Percentiles rank a stretch among this genome's conserved stretches.
Evolutionary conservation across 2,113 vertebrate species (phyloP).

Genomic region (Rhabdomys dilectus): DNA sequence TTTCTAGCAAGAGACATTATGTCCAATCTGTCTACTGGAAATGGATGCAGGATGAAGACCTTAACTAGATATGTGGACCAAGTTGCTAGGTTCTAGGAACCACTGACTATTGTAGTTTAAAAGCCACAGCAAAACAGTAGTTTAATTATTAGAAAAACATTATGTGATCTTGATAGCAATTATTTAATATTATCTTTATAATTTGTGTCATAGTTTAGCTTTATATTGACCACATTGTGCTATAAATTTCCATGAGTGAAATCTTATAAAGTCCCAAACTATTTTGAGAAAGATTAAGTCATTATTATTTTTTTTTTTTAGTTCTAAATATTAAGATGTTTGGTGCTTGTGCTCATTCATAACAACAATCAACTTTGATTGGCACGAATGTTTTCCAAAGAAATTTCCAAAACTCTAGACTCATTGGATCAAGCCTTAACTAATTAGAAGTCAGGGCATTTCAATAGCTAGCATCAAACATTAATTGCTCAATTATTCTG

Average conservation of each 20-base stretch:
- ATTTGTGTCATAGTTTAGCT: not conserved
- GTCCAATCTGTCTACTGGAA: not conserved
- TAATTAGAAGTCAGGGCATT: not conserved
- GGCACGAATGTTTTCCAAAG: not conserved
- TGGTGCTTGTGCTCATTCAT: not conserved
- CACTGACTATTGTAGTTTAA: not conserved
- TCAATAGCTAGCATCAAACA: not conserved
- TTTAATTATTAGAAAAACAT: slow-evolving; percentile 42
- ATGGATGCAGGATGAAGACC: not conserved
- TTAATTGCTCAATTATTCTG: not conserved
- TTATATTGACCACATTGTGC: slow-evolving; percentile 12
- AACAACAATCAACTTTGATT: not conserved
- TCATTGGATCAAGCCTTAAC: not conserved
- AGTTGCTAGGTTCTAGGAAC: not conserved
- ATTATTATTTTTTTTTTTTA: too few species aligned
- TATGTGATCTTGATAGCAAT: not conserved
- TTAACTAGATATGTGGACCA: too few species aligned
- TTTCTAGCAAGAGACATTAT: not conserved
- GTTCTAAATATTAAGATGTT: slow-evolving; percentile 23
- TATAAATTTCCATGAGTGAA: not conserved
- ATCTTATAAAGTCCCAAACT: not conserved
- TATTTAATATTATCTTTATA: slow-evolving; percentile 13
- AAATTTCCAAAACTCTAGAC: not conserved
- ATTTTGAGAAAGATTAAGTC: not conserved
- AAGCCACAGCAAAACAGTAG: not conserved